A percentile compares a stretch with the other conserved stretches of the same genome.
Conservation (phyloP, 2,797 vertebrate genomes). For the Myotis pilosus region DNA sequence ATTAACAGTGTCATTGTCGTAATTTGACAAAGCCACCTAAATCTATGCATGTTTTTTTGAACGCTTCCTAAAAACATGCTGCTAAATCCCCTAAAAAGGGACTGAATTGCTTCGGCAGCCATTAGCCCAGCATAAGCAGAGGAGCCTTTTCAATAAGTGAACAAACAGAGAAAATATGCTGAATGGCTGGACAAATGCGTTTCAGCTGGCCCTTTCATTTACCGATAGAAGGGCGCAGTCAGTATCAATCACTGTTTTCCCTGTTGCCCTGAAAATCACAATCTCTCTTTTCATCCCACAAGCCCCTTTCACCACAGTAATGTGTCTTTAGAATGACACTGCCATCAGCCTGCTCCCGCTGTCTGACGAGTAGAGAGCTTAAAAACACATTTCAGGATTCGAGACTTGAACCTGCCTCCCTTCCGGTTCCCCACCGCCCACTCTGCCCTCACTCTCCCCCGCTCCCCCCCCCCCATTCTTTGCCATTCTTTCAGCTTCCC, state of each 20-base stretch:
- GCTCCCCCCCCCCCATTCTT: not conserved
- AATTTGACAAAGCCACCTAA: constrained; percentile 84
- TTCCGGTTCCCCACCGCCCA: constrained; percentile 53
- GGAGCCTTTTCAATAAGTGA: constrained; percentile 84
- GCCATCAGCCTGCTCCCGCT: constrained; percentile 83
- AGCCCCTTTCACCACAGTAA: constrained; percentile 82
- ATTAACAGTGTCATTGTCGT: constrained; percentile 82
- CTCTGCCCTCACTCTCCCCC: constrained; percentile 55
- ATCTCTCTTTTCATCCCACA: constrained; percentile 83
- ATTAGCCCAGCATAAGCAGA: constrained; percentile 79
- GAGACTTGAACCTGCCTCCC: constrained; percentile 79
- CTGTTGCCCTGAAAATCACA: constrained; percentile 83
- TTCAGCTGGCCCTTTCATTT: constrained; percentile 85
- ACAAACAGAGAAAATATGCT: constrained; percentile 85
- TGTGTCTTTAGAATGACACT: constrained; percentile 84
- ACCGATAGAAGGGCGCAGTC: constrained; percentile 80
- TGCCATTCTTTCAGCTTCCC: constrained; percentile 45
- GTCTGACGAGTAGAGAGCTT: constrained; percentile 83
- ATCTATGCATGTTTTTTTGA: constrained; percentile 82
- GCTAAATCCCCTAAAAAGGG: constrained; percentile 85
- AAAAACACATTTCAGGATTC: constrained; percentile 81
- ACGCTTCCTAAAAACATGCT: constrained; percentile 84
- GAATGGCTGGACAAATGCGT: constrained; percentile 84
- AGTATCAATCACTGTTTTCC: constrained; percentile 85
- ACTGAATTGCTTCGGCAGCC: constrained; percentile 83